phyloP scores from a whole-genome alignment of 2,113 vertebrate species.

The Melospiza melodia region DNA sequence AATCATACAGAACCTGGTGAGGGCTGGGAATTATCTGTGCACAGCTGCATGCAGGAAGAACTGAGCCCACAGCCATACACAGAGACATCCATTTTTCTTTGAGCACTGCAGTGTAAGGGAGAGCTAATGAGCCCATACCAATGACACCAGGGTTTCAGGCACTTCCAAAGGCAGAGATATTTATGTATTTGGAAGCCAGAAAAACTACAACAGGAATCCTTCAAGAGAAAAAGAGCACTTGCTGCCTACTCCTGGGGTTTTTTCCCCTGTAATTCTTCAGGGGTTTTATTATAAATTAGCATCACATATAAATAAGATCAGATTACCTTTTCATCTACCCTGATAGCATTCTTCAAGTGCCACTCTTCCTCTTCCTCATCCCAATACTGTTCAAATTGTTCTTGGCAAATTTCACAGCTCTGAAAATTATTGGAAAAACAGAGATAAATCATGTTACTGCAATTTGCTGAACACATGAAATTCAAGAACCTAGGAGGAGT shows the following conservation, averaged over 20 bases:
- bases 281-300: not conserved
- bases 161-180: not conserved
- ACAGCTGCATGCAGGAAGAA: not conserved
- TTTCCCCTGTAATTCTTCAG: accelerated
- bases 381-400: constrained; percentile 98
- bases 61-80: accelerated
- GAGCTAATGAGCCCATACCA: not conserved
- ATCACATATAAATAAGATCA: not conserved
- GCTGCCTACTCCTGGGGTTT: no score
- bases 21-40: not conserved
- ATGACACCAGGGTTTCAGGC: not conserved
- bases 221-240: not conserved
- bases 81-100: not conserved
- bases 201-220: not conserved
- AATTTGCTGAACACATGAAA: not conserved
- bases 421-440: constrained; percentile 58
- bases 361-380: constrained; percentile 99
- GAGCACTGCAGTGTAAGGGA: not conserved
- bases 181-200: not conserved
- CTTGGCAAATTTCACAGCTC: constrained; percentile 97
- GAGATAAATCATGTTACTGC: not conserved
- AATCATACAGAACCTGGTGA: not conserved
- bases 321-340: constrained; percentile 92
- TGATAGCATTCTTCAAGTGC: constrained; percentile 95
- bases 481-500: not conserved